Conservation (phyloP, 2,113 vertebrate genomes). For the Mesocricetus auratus region DNA sequence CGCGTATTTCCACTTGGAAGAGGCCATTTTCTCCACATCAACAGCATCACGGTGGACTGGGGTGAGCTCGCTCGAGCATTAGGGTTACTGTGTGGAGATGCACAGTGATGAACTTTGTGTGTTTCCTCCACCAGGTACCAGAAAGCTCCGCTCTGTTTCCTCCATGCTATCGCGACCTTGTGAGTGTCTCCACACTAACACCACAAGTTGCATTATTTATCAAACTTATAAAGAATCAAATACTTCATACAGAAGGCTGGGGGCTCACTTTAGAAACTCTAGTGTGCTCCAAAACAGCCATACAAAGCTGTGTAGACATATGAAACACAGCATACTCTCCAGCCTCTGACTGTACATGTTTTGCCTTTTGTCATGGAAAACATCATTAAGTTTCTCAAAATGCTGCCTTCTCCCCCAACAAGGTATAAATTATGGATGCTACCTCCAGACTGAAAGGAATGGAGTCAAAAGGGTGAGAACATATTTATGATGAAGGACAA, state of each 20-base stretch:
- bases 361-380: slow-evolving; percentile 51
- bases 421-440: slow-evolving; percentile 38
- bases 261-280: slow-evolving; percentile 48
- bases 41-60: not conserved
- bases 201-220: slow-evolving; percentile 35
- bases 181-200: slow-evolving; percentile 27
- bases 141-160: slow-evolving; percentile 3
- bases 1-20: not conserved
- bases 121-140: not conserved
- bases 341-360: not conserved
- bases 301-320: slow-evolving; percentile 43
- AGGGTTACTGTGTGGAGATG: not conserved
- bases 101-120: not conserved
- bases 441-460: not conserved
- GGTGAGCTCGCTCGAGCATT: too few species aligned
- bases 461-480: not conserved
- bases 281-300: slow-evolving; percentile 37
- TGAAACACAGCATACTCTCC: slow-evolving; percentile 17
- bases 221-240: slow-evolving; percentile 62
- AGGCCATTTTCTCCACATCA: not conserved
- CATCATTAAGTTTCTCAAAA: slow-evolving; percentile 57
- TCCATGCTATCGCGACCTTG: not conserved
- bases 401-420: slow-evolving; percentile 31
- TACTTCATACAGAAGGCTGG: not conserved
- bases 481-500: slow-evolving; percentile 10